Evolutionary conservation across 1,140 invertebrate genomes (phyloP).

Genomic region (Ericerus pela): DNA sequence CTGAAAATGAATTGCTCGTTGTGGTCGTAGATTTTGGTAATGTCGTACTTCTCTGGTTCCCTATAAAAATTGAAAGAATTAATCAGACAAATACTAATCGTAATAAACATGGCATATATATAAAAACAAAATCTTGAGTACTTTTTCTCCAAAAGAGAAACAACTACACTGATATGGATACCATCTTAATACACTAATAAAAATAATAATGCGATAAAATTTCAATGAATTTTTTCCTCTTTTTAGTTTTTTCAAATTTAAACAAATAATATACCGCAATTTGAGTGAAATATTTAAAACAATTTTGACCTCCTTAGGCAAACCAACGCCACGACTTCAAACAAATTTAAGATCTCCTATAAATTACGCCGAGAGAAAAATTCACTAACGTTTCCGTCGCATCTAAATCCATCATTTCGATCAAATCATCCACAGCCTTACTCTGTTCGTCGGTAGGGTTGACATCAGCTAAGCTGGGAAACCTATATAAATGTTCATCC

Average conservation of each 20-base stretch:
- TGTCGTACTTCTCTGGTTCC: not conserved
- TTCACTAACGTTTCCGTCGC: not conserved
- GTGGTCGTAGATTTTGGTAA: not conserved
- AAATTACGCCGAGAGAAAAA: not conserved
- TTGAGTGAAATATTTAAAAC: no score
- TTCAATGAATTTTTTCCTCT: no score
- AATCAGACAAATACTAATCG: not conserved
- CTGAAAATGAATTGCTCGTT: not conserved
- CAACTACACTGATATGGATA: no score
- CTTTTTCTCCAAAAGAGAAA: no score
- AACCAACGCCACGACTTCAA: no score
- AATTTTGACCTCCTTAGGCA: no score
- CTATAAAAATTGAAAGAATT: not conserved
- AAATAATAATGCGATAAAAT: no score
- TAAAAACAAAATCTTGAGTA: no score
- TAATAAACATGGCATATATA: no score
- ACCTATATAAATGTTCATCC: constrained; percentile 1
- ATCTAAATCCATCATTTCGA: not conserved
- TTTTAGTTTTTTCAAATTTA: no score
- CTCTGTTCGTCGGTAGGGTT: not conserved
- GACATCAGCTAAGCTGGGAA: not conserved
- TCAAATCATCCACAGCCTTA: not conserved
- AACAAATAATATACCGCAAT: no score
- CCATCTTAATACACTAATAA: no score
- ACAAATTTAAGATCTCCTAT: not conserved